Conservation (phyloP, 1,140 invertebrate genomes). For the Parasteatoda tepidariorum region DNA sequence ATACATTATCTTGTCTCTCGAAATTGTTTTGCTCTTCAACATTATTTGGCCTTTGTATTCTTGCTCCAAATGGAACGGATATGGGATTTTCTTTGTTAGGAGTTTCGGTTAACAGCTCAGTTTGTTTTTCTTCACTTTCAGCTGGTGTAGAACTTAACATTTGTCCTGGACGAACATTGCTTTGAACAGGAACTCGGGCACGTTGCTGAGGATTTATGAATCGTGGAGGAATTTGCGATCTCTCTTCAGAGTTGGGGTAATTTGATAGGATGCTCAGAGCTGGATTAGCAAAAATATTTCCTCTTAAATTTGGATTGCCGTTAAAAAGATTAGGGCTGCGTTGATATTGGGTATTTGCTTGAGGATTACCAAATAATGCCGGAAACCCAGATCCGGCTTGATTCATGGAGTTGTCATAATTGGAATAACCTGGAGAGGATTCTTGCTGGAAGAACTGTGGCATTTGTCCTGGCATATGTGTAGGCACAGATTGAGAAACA, state of each 20-base stretch:
- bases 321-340: not conserved
- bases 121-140: not conserved
- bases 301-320: not conserved
- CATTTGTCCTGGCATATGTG: not conserved
- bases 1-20: constrained; percentile 4
- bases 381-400: constrained; percentile 1
- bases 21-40: not conserved
- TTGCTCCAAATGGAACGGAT: constrained; percentile 18
- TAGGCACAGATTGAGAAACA: not conserved
- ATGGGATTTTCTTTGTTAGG: constrained; percentile 6
- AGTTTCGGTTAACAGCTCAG: not conserved
- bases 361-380: not conserved
- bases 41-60: constrained; percentile 1
- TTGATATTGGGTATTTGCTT: constrained; percentile 3
- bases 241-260: not conserved
- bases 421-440: not conserved
- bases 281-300: constrained; percentile 1
- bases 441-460: not conserved
- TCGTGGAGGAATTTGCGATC: not conserved
- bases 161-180: not conserved
- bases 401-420: not conserved
- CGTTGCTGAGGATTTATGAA: not conserved
- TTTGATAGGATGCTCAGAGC: not conserved
- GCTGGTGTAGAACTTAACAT: not conserved
- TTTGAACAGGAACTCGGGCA: not conserved